phyloP scores from a whole-genome alignment of 2,113 vertebrate species.

The Dromas ardeola region DNA sequence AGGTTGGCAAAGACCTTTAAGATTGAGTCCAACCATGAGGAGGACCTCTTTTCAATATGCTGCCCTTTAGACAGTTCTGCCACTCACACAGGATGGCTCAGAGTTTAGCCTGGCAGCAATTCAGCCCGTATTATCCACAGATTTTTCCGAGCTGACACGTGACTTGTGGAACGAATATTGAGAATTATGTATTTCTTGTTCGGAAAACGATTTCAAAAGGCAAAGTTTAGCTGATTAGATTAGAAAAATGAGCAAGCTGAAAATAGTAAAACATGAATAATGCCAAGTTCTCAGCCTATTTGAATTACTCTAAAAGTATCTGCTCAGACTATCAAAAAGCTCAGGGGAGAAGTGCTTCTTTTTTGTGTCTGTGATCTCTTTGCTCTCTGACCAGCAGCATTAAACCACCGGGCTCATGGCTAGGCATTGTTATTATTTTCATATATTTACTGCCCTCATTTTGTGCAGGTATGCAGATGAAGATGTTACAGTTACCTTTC shows the following conservation, averaged over 20 bases:
- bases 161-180: not conserved
- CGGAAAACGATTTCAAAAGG: not conserved
- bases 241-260: not conserved
- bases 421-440: not conserved
- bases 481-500: not conserved
- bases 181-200: not conserved
- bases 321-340: not conserved
- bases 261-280: constrained; percentile 12
- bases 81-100: accelerated
- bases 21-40: not conserved
- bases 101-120: not conserved
- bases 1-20: not conserved
- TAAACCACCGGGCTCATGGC: not conserved
- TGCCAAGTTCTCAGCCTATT: not conserved
- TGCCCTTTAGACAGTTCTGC: not conserved
- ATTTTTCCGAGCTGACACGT: not conserved
- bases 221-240: constrained; percentile 14
- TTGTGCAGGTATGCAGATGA: not conserved
- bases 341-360: not conserved
- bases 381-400: not conserved
- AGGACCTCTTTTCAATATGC: not conserved
- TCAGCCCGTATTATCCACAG: not conserved
- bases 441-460: not conserved
- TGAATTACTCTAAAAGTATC: not conserved
- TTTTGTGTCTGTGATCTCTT: not conserved